Evolutionary conservation across 2,113 vertebrate genomes (phyloP), one percentile per base, ranked within the genome.

Genomic region (Salvelinus alpinus): DNA sequence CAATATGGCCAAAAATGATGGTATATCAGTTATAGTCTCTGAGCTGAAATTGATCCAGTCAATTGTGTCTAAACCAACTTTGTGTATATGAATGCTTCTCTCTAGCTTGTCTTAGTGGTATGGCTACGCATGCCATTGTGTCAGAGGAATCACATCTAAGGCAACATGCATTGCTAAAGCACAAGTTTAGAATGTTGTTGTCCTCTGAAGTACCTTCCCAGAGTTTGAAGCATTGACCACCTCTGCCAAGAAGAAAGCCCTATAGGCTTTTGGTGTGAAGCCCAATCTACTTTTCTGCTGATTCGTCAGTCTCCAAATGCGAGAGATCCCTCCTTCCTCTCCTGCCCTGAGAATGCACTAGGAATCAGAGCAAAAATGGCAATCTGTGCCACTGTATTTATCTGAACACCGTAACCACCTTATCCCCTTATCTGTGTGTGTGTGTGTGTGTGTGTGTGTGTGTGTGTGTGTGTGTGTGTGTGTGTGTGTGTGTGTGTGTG

Each of bases 211-310:
- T 65, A 44, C 44, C 59, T 65, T 44, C 22, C 69, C 47, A 38
- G 62, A 31, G 38, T 11, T 44, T 44, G 38, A 25, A 65, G n/a
- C 59, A 4, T 47, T 27, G 16, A 20, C 25, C 57, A 48, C 29
- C 20, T 3, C 59, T 16, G 57, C 27, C 59, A 62, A 64, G 51
- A 27, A 66, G 64, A 78, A 78, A 66, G 70, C 62, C 31, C 38
- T 59, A 31, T 60, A 9, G 38, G 38, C 38, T 44, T 70, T 76
- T 70, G 74, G 66, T 25, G 27, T 38, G 31, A 38, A 27, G 74
- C 74, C 67, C 74, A 76, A 59, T 20, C 38, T 14, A 29, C 13
- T 64, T 74, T 74, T 67, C 34, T 75, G 73, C 73, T 71, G 57
- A 71, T 71, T 77, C 68, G 51, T 54, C 68, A 48, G 12, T 70